Evolutionary conservation across 2,888 invertebrate species (phyloP).

Genomic region (Nomada flava): DNA sequence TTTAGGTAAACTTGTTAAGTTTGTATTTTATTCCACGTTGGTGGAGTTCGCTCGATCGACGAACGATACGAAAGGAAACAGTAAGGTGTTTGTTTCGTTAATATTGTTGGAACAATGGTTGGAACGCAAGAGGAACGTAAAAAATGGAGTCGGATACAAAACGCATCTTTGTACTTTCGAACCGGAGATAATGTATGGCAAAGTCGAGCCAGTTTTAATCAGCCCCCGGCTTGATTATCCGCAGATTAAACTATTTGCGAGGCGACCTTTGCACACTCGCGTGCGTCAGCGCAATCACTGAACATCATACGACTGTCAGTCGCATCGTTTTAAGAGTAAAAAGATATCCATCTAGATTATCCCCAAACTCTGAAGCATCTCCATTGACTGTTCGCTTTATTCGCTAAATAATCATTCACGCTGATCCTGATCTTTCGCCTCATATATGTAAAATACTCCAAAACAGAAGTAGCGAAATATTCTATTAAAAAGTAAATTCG

Average conservation of each 20-base stretch:
- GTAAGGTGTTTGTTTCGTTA: neutral
- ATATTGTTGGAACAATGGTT: neutral
- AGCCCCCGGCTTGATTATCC: conserved; percentile 42
- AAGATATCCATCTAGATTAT: conserved; percentile 13
- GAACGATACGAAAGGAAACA: neutral
- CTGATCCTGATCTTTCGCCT: neutral
- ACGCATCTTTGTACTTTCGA: conserved; percentile 49
- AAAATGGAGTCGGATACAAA: conserved; percentile 3
- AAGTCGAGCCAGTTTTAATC: conserved; percentile 38
- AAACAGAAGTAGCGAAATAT: neutral
- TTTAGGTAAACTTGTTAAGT: too few species aligned
- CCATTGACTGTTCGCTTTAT: conserved; percentile 16
- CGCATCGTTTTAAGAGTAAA: conserved; percentile 21
- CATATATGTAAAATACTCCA: neutral
- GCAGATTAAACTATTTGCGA: conserved; percentile 67
- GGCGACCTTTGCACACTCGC: conserved; percentile 60
- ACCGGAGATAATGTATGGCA: conserved; percentile 39
- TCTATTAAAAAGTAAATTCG: neutral
- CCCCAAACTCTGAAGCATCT: neutral
- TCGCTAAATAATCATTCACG: too few species aligned
- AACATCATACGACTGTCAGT: conserved; percentile 1
- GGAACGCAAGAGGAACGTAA: neutral
- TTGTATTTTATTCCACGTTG: too few species aligned
- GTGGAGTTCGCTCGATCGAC: too few species aligned
- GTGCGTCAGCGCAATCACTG: conserved; percentile 56